Percentiles rank a stretch among this genome's conserved stretches.
phyloP scores from a whole-genome alignment of 2,797 vertebrate species.

The Takifugu ocellatus region DNA sequence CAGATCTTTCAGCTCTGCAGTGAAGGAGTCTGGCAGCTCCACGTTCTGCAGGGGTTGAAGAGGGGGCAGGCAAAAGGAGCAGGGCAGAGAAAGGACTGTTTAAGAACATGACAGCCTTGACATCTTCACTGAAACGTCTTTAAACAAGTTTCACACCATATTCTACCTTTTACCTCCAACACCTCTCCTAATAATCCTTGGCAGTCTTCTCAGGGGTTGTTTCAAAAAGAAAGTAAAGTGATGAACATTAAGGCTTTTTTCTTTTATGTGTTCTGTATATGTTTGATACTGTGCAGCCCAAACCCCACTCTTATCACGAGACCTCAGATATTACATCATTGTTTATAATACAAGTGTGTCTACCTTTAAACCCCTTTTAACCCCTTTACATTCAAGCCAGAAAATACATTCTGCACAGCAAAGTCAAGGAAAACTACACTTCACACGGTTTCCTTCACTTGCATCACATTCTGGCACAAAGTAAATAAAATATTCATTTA shows the following conservation, averaged over 20 bases:
- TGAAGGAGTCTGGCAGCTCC: constrained; percentile 92
- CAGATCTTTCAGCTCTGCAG: constrained; percentile 87
- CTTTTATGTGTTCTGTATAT: too few relatives aligned
- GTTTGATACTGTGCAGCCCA: neutral
- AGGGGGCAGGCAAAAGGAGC: too few relatives aligned
- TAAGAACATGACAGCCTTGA: constrained; percentile 3
- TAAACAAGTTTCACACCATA: neutral
- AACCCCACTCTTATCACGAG: neutral
- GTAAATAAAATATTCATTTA: too few relatives aligned
- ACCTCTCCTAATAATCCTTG: too few relatives aligned
- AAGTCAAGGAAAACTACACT: neutral
- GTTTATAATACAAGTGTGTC: too few relatives aligned
- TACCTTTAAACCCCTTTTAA: neutral
- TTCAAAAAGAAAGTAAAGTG: too few relatives aligned
- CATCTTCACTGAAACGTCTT: constrained; percentile 1
- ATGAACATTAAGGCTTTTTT: too few relatives aligned
- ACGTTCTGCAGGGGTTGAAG: constrained; percentile 77
- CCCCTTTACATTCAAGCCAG: neutral
- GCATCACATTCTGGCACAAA: neutral
- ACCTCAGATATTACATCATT: neutral
- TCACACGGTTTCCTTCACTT: neutral
- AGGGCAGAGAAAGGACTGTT: neutral
- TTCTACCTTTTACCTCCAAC: too few relatives aligned
- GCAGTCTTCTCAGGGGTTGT: neutral
- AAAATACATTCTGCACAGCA: neutral